These are phyloP conservation scores for Eulemur mongoz DNA, from an alignment of 2,797 vertebrate genomes.

Conservation along the genomic window DNA sequence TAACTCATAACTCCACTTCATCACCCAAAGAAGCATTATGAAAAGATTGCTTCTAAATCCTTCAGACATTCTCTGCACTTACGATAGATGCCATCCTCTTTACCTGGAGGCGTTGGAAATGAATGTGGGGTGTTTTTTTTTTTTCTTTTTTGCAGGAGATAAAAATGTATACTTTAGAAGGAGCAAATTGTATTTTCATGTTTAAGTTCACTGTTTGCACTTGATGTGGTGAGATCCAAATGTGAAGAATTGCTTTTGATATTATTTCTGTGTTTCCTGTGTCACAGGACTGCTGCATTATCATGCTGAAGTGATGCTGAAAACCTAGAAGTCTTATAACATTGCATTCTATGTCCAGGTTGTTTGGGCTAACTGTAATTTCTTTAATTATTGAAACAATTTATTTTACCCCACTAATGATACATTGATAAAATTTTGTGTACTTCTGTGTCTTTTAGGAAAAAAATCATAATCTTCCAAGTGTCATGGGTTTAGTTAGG, in stretches of 20 bases:
- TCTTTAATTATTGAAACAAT: constrained; percentile 61
- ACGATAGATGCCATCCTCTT: constrained; percentile 81
- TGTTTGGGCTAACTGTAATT: constrained; percentile 53
- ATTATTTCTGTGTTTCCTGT: constrained; percentile 74
- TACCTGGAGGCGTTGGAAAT: constrained; percentile 80
- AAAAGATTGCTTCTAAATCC: constrained; percentile 84
- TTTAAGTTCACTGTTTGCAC: constrained; percentile 82
- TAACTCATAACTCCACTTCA: constrained; percentile 77
- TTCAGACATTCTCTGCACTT: constrained; percentile 76
- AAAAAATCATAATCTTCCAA: constrained; percentile 49
- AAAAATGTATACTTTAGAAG: constrained; percentile 79
- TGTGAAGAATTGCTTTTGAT: constrained; percentile 81
- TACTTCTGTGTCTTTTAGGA: constrained; percentile 25
- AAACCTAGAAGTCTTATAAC: constrained; percentile 67
- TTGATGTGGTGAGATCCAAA: constrained; percentile 78
- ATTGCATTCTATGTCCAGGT: constrained; percentile 49
- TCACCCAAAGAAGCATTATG: constrained; percentile 80
- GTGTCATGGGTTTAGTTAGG: constrained; percentile 40
- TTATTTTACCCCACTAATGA: constrained; percentile 23
- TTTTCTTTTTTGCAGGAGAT: constrained; percentile 78
- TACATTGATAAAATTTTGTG: constrained; percentile 37
- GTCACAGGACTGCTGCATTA: constrained; percentile 66
- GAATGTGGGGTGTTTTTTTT: constrained; percentile 59
- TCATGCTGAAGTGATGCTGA: constrained; percentile 77
- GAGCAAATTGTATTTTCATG: constrained; percentile 84